A percentile compares a stretch with the other conserved stretches of the same genome.
Conservation (phyloP, 2,888 invertebrate genomes). For the Oligia latruncula region DNA sequence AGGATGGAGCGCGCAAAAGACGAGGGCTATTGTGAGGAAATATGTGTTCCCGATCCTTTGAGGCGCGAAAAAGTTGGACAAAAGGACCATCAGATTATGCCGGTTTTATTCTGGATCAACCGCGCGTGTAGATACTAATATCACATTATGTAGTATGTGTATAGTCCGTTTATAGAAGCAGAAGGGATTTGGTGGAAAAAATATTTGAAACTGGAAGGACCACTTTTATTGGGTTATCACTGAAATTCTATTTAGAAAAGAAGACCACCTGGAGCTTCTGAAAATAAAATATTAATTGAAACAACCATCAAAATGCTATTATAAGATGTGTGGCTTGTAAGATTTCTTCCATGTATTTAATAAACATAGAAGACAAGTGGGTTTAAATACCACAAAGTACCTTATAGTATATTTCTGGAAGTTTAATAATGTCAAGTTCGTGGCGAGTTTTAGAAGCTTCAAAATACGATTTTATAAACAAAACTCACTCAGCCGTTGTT, state of each 20-base stretch:
- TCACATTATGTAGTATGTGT: no score
- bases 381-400: neutral
- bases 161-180: neutral
- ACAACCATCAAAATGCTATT: neutral
- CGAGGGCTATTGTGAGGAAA: constrained; percentile 20
- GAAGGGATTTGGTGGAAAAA: neutral
- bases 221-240: neutral
- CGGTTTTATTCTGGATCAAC: neutral
- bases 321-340: neutral
- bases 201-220: neutral
- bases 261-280: neutral
- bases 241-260: neutral
- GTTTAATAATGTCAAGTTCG: neutral
- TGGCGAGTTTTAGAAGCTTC: neutral
- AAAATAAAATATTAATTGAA: neutral
- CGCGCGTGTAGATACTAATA: neutral
- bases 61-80: constrained; percentile 5
- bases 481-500: neutral
- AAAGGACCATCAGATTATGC: constrained; percentile 2
- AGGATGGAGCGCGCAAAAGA: neutral
- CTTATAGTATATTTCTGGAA: neutral
- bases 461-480: neutral
- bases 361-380: neutral
- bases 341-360: no score
- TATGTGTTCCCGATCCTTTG: constrained; percentile 33